Conservation (phyloP, 2,888 invertebrate genomes). For the Deilephila elpenor region DNA sequence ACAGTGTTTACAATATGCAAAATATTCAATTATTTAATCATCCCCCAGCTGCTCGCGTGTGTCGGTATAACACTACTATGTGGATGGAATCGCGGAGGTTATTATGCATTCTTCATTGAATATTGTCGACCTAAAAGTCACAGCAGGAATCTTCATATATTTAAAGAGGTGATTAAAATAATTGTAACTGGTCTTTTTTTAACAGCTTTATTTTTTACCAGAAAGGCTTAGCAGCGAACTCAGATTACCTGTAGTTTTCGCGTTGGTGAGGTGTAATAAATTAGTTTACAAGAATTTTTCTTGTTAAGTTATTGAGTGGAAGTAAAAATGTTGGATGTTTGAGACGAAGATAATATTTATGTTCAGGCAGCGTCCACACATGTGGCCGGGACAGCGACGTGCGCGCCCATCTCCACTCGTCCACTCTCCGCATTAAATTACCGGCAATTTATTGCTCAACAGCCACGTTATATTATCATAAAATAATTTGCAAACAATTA, state of each 20-base stretch:
- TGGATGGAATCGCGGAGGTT: neutral
- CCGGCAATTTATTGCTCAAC: conserved; percentile 72
- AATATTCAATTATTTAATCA: conserved; percentile 59
- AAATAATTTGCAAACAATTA: conserved; percentile 73
- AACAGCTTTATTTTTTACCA: no score
- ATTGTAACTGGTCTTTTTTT: no score
- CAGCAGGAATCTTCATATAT: neutral
- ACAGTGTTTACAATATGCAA: conserved; percentile 43
- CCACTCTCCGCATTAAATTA: conserved; percentile 65
- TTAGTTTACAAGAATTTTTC: neutral
- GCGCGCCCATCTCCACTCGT: conserved; percentile 47
- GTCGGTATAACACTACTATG: neutral
- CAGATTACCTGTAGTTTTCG: no score
- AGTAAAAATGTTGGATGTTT: conserved; percentile 1
- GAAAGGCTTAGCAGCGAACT: no score
- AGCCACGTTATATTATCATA: conserved; percentile 70
- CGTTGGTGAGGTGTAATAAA: no score
- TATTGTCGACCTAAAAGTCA: neutral
- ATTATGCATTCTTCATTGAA: neutral
- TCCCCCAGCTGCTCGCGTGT: conserved; percentile 49
- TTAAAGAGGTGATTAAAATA: neutral
- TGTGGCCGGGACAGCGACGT: conserved; percentile 38
- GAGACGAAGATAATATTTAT: conserved; percentile 50
- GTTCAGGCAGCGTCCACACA: conserved; percentile 30
- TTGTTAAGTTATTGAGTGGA: neutral